Base-by-base conservation (phyloP, 1,140 invertebrate species). In the Halesus radiatus region DNA sequence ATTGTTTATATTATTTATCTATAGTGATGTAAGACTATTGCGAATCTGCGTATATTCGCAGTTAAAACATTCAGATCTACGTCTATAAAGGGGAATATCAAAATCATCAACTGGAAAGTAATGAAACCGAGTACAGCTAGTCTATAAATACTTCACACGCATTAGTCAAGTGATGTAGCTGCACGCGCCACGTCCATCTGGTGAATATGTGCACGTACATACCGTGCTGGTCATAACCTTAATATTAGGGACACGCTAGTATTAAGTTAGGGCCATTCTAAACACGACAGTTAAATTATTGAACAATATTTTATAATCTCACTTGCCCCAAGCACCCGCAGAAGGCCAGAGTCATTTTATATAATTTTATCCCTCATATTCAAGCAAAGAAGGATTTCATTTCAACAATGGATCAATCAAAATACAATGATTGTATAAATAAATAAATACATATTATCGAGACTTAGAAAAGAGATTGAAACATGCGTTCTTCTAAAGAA, bases 291-390 rank as follows among this genome's bases (percentile, higher is more conserved):
- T 68, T 70, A 76, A 79, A 58, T 76, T 72, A 79, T 76, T 82
- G 64, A 82, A 76, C 54, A 74, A 82, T 70, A 82, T 82, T 82
- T 77, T 78, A 76, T 79, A 82, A 82, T 82, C 81, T 82, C 81
- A 82, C 81, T 82, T 82, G 78, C 81, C 81, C 81, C 81, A 78
- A 82, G 78, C 66, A 66, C 50, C 60, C 58, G 32, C 80, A 78
- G 80, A 81, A 76, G 72, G 20, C 29, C 1, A 10, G 10, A 45
- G 37, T 45, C 10, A 13, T 45, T 37, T 37, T 37, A 37, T 37
- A 37, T 37, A 4, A 37, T 37, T 37, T 37, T 4, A 37, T 37
- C 32, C 7, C 32, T 37, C 5, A 45, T 10, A 45, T 45, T 13
- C 37, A 45, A 45, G 37, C 37, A 13, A 3, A 37, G 32, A 37